Evolutionary conservation across 37 sponge, comb jelly and placozoan species (phyloP).

Genomic region (Geodia barretti): DNA sequence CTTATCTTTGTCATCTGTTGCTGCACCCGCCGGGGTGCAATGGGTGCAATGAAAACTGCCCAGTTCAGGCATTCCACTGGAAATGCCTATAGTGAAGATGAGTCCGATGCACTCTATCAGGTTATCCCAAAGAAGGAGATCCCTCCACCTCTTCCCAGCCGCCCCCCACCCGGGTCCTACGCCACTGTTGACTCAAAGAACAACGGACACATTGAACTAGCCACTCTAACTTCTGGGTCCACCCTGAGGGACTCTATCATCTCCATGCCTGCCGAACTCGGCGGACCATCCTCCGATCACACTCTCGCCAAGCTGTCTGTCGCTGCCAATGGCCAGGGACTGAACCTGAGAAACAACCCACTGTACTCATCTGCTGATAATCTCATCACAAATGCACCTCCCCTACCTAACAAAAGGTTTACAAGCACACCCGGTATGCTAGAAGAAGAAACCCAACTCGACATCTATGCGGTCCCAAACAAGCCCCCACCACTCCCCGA

Average conservation of each 20-base stretch:
- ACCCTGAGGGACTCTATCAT: not conserved
- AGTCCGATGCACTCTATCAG: slow-evolving; percentile 26
- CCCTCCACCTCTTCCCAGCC: slow-evolving; percentile 50
- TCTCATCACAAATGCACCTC: not conserved
- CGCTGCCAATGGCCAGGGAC: not conserved
- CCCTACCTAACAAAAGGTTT: not conserved
- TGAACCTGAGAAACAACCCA: slow-evolving; percentile 44
- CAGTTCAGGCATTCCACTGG: not conserved
- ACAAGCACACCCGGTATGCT: not conserved
- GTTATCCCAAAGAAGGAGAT: slow-evolving; percentile 40
- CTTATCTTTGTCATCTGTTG: slow-evolving; percentile 4
- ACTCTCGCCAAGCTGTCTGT: slow-evolving; percentile 4
- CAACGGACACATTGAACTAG: slow-evolving; percentile 42
- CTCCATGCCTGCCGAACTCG: not conserved
- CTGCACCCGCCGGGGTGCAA: too few relatives aligned
- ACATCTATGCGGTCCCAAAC: slow-evolving; percentile 41
- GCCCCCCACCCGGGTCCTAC: slow-evolving; percentile 20
- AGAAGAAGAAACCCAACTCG: slow-evolving; percentile 12
- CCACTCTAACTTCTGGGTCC: not conserved
- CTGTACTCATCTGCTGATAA: slow-evolving; percentile 56
- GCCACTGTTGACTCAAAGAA: slow-evolving; percentile 22
- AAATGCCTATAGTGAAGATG: not conserved
- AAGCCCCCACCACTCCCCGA: slow-evolving; percentile 32
- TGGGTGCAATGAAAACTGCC: not conserved
- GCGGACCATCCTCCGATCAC: not conserved